Base-by-base conservation (phyloP, 2,797 vertebrate species). In the Propithecus perrieri region DNA sequence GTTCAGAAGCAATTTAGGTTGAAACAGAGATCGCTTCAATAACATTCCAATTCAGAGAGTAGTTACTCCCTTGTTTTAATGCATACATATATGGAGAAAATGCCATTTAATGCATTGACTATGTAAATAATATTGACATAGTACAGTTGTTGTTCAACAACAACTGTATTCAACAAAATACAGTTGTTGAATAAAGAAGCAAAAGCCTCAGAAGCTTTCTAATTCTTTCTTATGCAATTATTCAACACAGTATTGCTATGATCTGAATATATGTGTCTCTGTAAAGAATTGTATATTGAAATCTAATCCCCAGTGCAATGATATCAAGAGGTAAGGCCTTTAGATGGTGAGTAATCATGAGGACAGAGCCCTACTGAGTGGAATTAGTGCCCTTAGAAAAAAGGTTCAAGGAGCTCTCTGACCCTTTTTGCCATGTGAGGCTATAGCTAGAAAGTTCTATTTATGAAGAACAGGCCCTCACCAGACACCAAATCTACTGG, bases 161-260 rank as follows among this genome's bases (percentile, higher is more conserved):
- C n/a, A n/a, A n/a, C n/a, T n/a, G n/a, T n/a, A n/a, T n/a, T n/a
- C n/a, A n/a, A n/a, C 0, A 75, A 55, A 92, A 72, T 76, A 18
- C 10, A 71, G 1, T 8, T 80, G 6, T 69, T 57, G 14, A 18
- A 72, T 65, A 85, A 94, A 79, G 48, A 97, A 74, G 2, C 65
- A 88, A 95, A 65, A 74, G 7, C 14, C 10, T 85, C 30, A 71
- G 28, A 71, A 57, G 1, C 28, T 79, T 57, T 78, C 41, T 80
- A 95, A 75, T 61, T 84, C 11, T 75, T 90, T 17, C 1, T 72
- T 28, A 65, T 78, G 30, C 4, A 67, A 71, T 46, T 91, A 67
- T 84, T 80, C 22, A 74, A 26, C 11, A 76, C 10, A 85, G 3
- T 48, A 61, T 46, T 69, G 10, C 10, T 61, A 2, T 85, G 7